Evolutionary conservation across 1,140 invertebrate species (phyloP).

Genomic region (Bombyx mandarina): DNA sequence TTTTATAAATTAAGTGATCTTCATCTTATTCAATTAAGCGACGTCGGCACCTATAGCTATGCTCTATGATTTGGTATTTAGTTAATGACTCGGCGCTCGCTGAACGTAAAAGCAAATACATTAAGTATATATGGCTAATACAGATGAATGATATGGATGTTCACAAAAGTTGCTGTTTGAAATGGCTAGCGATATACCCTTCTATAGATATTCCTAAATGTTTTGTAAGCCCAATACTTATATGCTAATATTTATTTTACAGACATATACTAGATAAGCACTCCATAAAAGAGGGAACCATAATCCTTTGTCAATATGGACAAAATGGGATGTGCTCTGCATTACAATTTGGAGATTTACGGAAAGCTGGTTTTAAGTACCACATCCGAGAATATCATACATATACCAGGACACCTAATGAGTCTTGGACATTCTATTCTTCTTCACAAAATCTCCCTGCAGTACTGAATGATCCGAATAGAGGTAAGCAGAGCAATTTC

Average conservation of each 20-base stretch:
- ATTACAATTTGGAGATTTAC: slow-evolving; percentile 89
- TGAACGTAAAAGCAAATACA: too few species aligned
- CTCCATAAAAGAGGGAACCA: slow-evolving; percentile 89
- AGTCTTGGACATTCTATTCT: slow-evolving; percentile 83
- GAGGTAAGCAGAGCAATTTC: slow-evolving; percentile 91
- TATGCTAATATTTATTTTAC: slow-evolving; percentile 19
- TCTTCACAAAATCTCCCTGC: slow-evolving; percentile 95
- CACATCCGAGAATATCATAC: slow-evolving; percentile 88
- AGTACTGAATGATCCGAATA: slow-evolving; percentile 95
- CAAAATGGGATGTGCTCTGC: slow-evolving; percentile 89
- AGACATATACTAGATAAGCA: slow-evolving; percentile 88
- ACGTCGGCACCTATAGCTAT: too few species aligned
- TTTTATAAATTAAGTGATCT: too few species aligned
- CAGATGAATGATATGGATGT: too few species aligned
- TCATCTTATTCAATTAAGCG: too few species aligned
- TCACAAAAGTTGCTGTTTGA: too few species aligned
- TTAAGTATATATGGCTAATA: too few species aligned
- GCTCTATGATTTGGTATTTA: too few species aligned
- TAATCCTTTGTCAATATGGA: slow-evolving; percentile 91
- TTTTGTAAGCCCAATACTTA: too few species aligned
- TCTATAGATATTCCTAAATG: too few species aligned
- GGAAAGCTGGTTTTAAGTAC: slow-evolving; percentile 89
- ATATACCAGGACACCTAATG: slow-evolving; percentile 70
- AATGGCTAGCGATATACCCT: too few species aligned
- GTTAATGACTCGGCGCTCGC: too few species aligned